phyloP scores from a whole-genome alignment of 2,888 invertebrate species.

The Cristatella mucedo region DNA sequence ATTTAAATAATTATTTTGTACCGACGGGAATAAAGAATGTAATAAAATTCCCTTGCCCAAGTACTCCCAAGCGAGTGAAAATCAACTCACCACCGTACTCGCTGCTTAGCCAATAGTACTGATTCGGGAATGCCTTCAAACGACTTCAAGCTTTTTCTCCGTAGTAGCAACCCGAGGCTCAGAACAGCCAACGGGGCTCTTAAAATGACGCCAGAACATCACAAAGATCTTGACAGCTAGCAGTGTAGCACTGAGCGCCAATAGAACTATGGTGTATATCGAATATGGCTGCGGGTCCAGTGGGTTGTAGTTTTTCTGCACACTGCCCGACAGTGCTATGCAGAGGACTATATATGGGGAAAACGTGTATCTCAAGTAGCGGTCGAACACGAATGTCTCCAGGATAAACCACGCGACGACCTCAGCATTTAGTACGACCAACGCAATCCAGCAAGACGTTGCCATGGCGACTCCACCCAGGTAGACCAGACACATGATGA shows the following conservation, averaged over 20 bases:
- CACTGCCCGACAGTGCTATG: conserved; percentile 22
- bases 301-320: conserved; percentile 19
- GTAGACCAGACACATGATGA: conserved; percentile 23
- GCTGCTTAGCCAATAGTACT: too few relatives aligned
- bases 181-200: too few relatives aligned
- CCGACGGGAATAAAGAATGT: too few relatives aligned
- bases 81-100: too few relatives aligned
- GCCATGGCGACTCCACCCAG: conserved; percentile 13
- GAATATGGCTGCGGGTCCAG: conserved; percentile 17
- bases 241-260: conserved; percentile 13
- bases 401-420: conserved; percentile 21
- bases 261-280: conserved; percentile 19
- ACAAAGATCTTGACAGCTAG: conserved; percentile 12
- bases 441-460: conserved; percentile 18
- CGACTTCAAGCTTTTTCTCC: too few relatives aligned
- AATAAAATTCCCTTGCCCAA: too few relatives aligned
- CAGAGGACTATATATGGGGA: conserved; percentile 28
- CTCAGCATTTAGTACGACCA: conserved; percentile 19
- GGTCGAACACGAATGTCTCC: conserved; percentile 24
- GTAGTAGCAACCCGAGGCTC: too few relatives aligned
- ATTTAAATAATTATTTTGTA: too few relatives aligned
- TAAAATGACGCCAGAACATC: conserved; percentile 12
- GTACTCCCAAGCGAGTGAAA: too few relatives aligned
- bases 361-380: conserved; percentile 26
- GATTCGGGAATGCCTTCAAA: too few relatives aligned